Evolutionary conservation across 2,888 invertebrate species (phyloP), one percentile per base, ranked within the genome.

Genomic region (Cremastinae sp.): DNA sequence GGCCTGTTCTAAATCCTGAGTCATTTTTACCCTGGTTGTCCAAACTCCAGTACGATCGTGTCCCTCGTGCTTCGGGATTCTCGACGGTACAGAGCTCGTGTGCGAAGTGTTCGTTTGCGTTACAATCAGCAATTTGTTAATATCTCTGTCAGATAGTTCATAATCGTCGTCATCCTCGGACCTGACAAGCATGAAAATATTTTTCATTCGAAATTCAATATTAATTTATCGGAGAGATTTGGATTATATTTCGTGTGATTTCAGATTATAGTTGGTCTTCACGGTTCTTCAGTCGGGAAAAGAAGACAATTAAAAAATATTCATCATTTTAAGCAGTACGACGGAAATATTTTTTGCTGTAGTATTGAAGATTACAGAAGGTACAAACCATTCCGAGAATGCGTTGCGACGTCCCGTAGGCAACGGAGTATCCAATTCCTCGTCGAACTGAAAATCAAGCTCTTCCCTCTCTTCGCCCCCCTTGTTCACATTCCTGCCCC

Each of bases 391-490:
- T 87, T 94, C 93, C 79, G 96, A 93, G 91, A 97, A 95, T 79
- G 94, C 95, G 90, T 97, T 97, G 59, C 94, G 94, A 75, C 96
- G 91, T 14, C 96, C 96, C 71, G 94, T 94, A 0, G 95, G 95
- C 80, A 95, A 91, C 12, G 90, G 92, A 79, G 91, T 91, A 74
- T 97, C 96, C 78, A 98, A 91, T 90, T 99, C 99, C 91, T 98
- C 98, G 88, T 99, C 98, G 88, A 99, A 97, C 91, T 97, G 96
- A 91, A 99, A 99, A 90, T 98, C 97, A 80, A 98, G 91, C 89
- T 98, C 98, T 90, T 98, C 97, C 79, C 93, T 92, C 79, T 91
- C 91, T 71, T 89, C 84, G 41, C 86, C 87, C 20, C 86, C 87
- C 20, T 76, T 74, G 70, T 76, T 81, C 36, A 84, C 84, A 9